phyloP scores from a whole-genome alignment of 2,797 vertebrate genomes.

The Mus caroli region DNA sequence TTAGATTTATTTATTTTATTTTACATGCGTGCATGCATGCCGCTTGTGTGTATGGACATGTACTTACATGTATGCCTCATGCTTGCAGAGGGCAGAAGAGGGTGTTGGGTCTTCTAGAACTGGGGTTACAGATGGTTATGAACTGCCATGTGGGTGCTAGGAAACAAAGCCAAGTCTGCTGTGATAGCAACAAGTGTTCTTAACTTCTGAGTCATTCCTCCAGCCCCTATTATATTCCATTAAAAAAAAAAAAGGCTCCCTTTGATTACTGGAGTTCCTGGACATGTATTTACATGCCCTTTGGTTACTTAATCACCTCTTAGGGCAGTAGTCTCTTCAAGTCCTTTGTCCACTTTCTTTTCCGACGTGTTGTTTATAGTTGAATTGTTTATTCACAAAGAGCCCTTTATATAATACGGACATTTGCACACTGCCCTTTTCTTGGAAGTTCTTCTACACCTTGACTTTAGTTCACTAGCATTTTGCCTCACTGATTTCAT shows the following conservation, averaged over 20 bases:
- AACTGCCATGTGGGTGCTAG: not conserved
- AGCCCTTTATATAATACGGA: conserved; percentile 45
- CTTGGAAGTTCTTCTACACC: not conserved
- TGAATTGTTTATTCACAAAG: conserved; percentile 21
- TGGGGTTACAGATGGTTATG: not conserved
- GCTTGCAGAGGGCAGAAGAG: not conserved
- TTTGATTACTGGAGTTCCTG: conserved; percentile 9
- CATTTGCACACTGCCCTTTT: conserved; percentile 23
- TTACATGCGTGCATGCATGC: not conserved
- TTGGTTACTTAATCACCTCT: not conserved
- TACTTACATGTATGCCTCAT: not conserved
- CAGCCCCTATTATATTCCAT: not conserved
- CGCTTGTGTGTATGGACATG: not conserved
- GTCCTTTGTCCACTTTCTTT: conserved; percentile 51
- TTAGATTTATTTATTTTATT: not conserved
- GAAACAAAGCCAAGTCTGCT: not conserved
- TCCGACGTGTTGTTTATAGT: not conserved
- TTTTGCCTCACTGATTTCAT: not conserved
- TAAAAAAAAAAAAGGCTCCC: not conserved
- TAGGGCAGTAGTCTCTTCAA: conserved; percentile 20
- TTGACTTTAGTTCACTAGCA: not conserved
- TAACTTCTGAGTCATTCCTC: not conserved
- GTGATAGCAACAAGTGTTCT: not conserved
- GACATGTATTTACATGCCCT: conserved; percentile 40
- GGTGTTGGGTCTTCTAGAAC: not conserved